A percentile compares a stretch with the other conserved stretches of the same genome.
Evolutionary conservation across 2,113 vertebrate genomes (phyloP).

Genomic region (Corydoras maculifer): DNA sequence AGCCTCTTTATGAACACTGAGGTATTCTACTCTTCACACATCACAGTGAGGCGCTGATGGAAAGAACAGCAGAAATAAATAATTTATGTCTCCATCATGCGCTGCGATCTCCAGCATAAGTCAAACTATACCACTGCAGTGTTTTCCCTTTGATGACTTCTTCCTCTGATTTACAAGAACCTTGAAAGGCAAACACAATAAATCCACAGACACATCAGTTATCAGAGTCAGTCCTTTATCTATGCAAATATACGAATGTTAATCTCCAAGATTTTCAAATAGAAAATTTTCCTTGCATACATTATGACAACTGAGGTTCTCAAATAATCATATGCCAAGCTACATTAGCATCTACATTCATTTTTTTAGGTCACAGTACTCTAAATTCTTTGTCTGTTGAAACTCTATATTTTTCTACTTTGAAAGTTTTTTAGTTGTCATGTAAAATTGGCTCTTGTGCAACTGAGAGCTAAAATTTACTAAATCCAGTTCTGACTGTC

Average conservation of each 20-base stretch:
- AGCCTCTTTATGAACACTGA: neutral
- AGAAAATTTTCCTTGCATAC: neutral
- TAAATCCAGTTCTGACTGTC: no score
- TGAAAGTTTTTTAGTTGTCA: no score
- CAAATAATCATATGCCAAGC: constrained; percentile 1
- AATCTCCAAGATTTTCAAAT: neutral
- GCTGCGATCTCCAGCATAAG: constrained; percentile 24
- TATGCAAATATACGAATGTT: neutral
- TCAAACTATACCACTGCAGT: neutral
- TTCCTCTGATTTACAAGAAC: neutral
- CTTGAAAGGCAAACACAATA: neutral
- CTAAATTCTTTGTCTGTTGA: neutral
- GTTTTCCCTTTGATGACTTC: constrained; percentile 9
- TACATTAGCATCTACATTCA: constrained; percentile 7
- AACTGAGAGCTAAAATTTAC: no score
- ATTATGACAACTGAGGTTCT: neutral
- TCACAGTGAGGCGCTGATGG: constrained; percentile 6
- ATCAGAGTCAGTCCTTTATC: neutral
- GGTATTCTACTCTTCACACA: neutral
- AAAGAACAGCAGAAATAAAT: constrained; percentile 1
- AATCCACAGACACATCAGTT: neutral
- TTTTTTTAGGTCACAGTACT: neutral
- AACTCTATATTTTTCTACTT: neutral
- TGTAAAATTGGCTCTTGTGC: no score
- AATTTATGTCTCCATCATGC: constrained; percentile 40